phyloP scores from a whole-genome alignment of 1,140 invertebrate species.

The Anthonomus grandis region DNA sequence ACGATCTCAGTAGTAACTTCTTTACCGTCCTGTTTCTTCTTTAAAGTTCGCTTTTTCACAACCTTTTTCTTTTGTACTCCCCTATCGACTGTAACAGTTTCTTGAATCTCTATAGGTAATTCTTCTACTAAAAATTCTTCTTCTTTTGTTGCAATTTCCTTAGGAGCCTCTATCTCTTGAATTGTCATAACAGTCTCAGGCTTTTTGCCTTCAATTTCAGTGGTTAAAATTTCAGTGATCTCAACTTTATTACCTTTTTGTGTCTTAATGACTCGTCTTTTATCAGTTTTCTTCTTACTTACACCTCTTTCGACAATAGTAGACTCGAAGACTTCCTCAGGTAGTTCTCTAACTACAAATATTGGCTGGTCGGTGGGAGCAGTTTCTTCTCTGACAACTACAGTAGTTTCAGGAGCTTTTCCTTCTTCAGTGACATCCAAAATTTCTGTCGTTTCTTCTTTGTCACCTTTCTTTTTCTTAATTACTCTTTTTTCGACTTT shows the following conservation, averaged over 20 bases:
- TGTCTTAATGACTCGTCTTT: conserved; percentile 48
- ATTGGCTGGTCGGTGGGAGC: conserved; percentile 15
- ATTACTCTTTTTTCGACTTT: conserved; percentile 42
- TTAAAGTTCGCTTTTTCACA: conserved; percentile 41
- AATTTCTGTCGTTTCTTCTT: conserved; percentile 37
- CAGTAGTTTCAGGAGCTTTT: conserved; percentile 46
- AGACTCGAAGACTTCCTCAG: conserved; percentile 46
- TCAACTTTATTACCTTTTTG: conserved; percentile 50
- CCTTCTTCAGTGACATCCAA: conserved; percentile 39
- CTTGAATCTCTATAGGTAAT: conserved; percentile 32
- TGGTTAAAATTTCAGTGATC: conserved; percentile 51
- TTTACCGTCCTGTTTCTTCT: conserved; percentile 39
- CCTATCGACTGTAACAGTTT: conserved; percentile 37
- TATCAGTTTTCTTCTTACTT: conserved; percentile 39
- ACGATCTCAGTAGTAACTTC: conserved; percentile 44
- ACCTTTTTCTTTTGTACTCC: conserved; percentile 40
- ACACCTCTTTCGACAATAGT: conserved; percentile 32
- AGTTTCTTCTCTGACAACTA: conserved; percentile 41
- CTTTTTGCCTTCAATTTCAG: conserved; percentile 48
- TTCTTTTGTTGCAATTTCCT: conserved; percentile 34
- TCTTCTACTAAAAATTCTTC: conserved; percentile 19
- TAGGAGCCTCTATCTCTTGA: conserved; percentile 43
- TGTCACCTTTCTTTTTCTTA: conserved; percentile 43
- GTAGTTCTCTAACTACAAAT: conserved; percentile 42
- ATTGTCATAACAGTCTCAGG: conserved; percentile 39